Evolutionary conservation across 2,888 invertebrate species (phyloP).

Genomic region (Chironomus riparius): DNA sequence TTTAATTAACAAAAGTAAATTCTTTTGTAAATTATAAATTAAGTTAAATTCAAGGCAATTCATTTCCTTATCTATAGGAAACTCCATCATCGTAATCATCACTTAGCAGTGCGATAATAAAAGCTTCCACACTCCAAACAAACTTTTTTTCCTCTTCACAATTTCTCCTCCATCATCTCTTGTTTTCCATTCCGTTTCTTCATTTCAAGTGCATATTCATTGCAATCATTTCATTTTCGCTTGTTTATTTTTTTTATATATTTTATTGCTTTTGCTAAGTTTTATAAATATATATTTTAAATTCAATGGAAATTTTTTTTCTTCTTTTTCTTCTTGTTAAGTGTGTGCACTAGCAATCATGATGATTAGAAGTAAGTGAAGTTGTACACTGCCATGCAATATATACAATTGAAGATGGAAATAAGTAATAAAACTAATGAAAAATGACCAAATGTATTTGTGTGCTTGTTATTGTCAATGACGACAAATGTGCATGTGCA

Average conservation of each 20-base stretch:
- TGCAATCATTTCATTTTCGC: slow-evolving; percentile 7
- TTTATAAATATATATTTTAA: no score
- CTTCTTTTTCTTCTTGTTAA: background rate
- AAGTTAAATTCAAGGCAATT: no score
- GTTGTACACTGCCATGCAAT: background rate
- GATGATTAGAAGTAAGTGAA: slow-evolving; percentile 17
- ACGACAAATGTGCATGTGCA: background rate
- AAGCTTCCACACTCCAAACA: no score
- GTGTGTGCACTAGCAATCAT: slow-evolving; percentile 3
- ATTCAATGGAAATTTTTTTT: slow-evolving; percentile 8
- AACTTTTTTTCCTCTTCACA: background rate
- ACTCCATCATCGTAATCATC: no score
- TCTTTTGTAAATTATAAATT: no score
- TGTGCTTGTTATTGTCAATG: slow-evolving; percentile 11
- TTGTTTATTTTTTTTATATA: background rate
- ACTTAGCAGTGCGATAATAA: no score
- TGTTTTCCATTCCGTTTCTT: background rate
- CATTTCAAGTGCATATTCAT: slow-evolving; percentile 25
- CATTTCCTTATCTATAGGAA: no score
- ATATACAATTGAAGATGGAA: background rate
- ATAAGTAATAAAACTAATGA: slow-evolving; percentile 7
- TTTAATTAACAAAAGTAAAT: no score
- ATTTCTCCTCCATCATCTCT: no score
- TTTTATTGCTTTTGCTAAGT: background rate
- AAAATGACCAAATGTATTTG: slow-evolving; percentile 23